Evolutionary conservation across 2,113 vertebrate species (phyloP).

Genomic region (Charadrius vociferus): DNA sequence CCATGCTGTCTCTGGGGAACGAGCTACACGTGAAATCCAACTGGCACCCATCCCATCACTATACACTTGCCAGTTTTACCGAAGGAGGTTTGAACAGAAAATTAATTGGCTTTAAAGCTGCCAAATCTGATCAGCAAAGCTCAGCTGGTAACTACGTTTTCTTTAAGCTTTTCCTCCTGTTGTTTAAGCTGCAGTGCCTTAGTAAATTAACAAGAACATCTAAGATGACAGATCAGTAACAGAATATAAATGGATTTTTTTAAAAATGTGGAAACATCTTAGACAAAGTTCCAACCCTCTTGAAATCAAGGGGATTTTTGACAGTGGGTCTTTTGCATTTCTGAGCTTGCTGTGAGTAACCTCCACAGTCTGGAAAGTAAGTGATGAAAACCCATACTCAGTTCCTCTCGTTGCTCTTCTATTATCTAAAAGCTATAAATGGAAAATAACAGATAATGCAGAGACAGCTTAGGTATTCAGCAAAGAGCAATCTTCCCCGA

Average conservation of each 20-base stretch:
- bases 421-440: not conserved
- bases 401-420: not conserved
- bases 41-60: constrained; percentile 1
- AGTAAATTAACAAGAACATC: not conserved
- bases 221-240: constrained; percentile 35
- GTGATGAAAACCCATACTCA: not conserved
- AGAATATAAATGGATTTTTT: not conserved
- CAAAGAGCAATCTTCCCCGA: not conserved
- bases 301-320: not conserved
- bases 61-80: constrained; percentile 15
- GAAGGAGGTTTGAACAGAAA: constrained; percentile 51
- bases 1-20: not conserved
- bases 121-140: constrained; percentile 55
- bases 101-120: constrained; percentile 67
- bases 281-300: not conserved
- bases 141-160: constrained; percentile 42
- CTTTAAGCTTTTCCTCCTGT: constrained; percentile 23
- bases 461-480: not conserved
- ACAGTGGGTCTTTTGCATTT: not conserved
- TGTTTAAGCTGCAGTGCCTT: constrained; percentile 1
- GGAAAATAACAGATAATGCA: not conserved
- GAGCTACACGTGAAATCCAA: not conserved
- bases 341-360: not conserved
- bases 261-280: not conserved
- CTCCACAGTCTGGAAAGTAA: not conserved